Base-by-base conservation (phyloP, 2,888 invertebrate species). In the Drosophila neoperkinsi region DNA sequence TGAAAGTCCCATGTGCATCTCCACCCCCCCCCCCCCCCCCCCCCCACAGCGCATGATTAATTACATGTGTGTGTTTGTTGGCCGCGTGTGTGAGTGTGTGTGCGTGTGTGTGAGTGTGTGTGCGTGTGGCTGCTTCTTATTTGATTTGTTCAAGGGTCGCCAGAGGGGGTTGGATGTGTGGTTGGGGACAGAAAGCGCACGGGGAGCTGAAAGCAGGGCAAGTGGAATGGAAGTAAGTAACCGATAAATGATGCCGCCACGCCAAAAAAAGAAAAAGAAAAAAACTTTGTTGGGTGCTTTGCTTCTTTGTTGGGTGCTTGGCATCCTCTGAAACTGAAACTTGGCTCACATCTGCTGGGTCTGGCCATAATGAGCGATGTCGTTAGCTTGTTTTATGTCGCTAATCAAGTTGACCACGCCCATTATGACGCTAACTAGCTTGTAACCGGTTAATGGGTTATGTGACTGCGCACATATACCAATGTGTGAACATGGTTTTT, bases 381-480 rank as follows among this genome's bases (percentile, higher is more conserved):
- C 84, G 81, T 84, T 89, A 87, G 82, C 84, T 84, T 84, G 74
- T 84, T 87, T 87, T 87, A 87, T 89, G 82, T 74, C 69, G 71
- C 84, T 81, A 89, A 87, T 84, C 89, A 89, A 81, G 66, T 52
- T 73, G 60, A 74, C 81, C 81, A 81, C 58, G 66, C 73, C 77
- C 61, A 36, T 61, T 34, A 21, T 38, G 18, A 11, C n/a, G 49
- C 38, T 64, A 18, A 59, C 62, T 57, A 51, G 36, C n/a, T 43
- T 66, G 10, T n/a, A 30, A 11, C 33, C 30, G 28, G 57, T 70
- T 43, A 70, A 62, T 38, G 50, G 34, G 28, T 28, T 0, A 28
- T 28, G 28, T 28, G 5, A 28, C 28, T 4, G 4, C 4, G 5
- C 34, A 16, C 5, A 34, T 34, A 5, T 2, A 34, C 2, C 16